phyloP scores from a whole-genome alignment of 2,797 vertebrate genomes.

The Allobates femoralis region DNA sequence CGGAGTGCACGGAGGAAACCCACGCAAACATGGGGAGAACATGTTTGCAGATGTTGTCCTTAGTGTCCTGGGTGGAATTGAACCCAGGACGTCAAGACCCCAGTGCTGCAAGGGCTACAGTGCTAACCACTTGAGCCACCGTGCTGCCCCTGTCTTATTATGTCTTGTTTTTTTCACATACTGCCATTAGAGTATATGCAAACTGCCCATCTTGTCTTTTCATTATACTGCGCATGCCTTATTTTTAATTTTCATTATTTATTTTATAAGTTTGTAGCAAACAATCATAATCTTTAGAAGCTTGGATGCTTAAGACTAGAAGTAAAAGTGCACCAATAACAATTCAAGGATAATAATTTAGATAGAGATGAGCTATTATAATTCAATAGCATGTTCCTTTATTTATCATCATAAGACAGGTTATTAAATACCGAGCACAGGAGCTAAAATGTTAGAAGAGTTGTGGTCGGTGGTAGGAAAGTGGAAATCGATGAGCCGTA shows the following conservation, averaged over 20 bases:
- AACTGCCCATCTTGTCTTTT: no score
- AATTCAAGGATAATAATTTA: neutral
- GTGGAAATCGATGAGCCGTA: slow-evolving; percentile 44
- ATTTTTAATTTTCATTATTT: neutral
- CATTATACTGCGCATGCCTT: neutral
- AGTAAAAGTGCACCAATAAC: slow-evolving; percentile 1
- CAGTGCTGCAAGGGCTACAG: no score
- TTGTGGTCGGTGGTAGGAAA: slow-evolving; percentile 14
- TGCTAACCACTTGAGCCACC: no score
- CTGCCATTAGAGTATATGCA: no score
- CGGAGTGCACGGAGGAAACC: no score
- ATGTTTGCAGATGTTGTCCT: no score
- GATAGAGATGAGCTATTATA: neutral
- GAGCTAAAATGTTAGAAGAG: slow-evolving; percentile 23
- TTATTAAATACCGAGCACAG: slow-evolving; percentile 31
- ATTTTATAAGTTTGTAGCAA: neutral
- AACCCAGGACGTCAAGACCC: no score
- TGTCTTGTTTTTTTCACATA: no score
- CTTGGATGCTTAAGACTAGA: neutral
- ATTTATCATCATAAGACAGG: slow-evolving; percentile 37
- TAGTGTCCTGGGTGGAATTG: no score
- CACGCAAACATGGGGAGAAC: no score
- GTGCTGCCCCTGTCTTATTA: no score
- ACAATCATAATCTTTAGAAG: neutral
- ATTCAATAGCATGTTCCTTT: slow-evolving; percentile 5